Base-by-base conservation (phyloP, 2,797 vertebrate species). In the Phrynocephalus guinanensis region DNA sequence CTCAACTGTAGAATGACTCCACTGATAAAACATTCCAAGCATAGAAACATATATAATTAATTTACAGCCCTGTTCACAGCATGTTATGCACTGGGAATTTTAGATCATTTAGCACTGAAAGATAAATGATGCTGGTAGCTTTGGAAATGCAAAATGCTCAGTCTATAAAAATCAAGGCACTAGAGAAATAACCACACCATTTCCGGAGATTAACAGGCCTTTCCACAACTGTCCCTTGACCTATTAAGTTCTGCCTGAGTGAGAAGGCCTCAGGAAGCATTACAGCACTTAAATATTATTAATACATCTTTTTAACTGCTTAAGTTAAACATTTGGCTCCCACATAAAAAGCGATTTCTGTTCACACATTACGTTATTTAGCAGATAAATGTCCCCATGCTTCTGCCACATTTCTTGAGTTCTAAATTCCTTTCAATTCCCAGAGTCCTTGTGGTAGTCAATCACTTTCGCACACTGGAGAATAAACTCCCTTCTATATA, bases 21-120 rank as follows among this genome's bases (percentile, higher is more conserved):
- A 30, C 63, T 71, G 48, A 78, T 83, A 78, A 87, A 83, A 70
- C 30, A 71, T 38, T 67, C 83, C 75, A 71, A 87, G 73, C 50
- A 87, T 50, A 60, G 63, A 83, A 87, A 78, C 81, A 83, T 81
- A 87, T 83, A 81, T 83, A 87, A 87, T 87, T 83, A 83, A 83
- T 87, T 87, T 78, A 87, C 78, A 48, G 73, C 24, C 52, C n/a
- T 68, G 16, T 48, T 87, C 86, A 68, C 86, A 77, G 63, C n/a
- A 66, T 70, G 50, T 79, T 87, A 60, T 70, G 75, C 73, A 79
- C 75, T 78, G 70, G 81, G 75, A 79, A 76, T 87, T 87, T 87
- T 83, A 83, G 66, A 71, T 87, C 48, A 83, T 60, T 83, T 78
- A 63, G 50, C 75, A 87, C 38, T 44, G 66, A 87, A 81, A 87